These are phyloP conservation scores for Apantesis nais DNA, from an alignment of 2,888 invertebrate genomes.

Conservation along the genomic window DNA sequence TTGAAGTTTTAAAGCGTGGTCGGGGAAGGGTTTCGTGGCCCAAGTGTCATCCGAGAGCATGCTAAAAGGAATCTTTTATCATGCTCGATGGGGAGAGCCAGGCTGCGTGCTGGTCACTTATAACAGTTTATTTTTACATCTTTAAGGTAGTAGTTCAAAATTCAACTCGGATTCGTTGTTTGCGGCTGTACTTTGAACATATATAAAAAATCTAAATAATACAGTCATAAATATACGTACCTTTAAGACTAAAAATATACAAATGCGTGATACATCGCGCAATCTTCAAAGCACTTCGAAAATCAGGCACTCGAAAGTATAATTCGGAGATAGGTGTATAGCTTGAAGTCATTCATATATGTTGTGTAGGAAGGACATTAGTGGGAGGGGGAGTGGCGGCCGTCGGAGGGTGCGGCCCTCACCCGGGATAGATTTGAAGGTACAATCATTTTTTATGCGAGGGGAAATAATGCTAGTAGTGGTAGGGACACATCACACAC, in stretches of 20 bases:
- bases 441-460: conserved; percentile 86
- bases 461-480: conserved; percentile 70
- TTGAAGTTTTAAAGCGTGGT: too few species aligned
- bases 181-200: too few species aligned
- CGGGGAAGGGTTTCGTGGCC: too few species aligned
- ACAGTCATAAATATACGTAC: too few species aligned
- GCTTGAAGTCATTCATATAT: conserved; percentile 72
- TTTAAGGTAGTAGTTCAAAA: too few species aligned
- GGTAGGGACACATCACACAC: conserved; percentile 55
- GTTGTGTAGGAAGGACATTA: conserved; percentile 54
- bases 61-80: too few species aligned
- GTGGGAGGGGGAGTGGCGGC: conserved; percentile 48
- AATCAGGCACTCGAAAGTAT: conserved; percentile 51
- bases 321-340: conserved; percentile 44
- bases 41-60: too few species aligned
- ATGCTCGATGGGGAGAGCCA: too few species aligned
- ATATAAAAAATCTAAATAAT: too few species aligned
- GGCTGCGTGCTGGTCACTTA: too few species aligned
- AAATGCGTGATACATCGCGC: background rate
- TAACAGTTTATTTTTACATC: too few species aligned
- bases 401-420: conserved; percentile 71
- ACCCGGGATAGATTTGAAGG: conserved; percentile 84
- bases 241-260: background rate
- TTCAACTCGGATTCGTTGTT: too few species aligned
- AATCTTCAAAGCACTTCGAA: conserved; percentile 25